Percentiles rank a stretch among this genome's conserved stretches.
Conservation (phyloP, 2,797 vertebrate species). For the Poeciliopsis turneri region DNA sequence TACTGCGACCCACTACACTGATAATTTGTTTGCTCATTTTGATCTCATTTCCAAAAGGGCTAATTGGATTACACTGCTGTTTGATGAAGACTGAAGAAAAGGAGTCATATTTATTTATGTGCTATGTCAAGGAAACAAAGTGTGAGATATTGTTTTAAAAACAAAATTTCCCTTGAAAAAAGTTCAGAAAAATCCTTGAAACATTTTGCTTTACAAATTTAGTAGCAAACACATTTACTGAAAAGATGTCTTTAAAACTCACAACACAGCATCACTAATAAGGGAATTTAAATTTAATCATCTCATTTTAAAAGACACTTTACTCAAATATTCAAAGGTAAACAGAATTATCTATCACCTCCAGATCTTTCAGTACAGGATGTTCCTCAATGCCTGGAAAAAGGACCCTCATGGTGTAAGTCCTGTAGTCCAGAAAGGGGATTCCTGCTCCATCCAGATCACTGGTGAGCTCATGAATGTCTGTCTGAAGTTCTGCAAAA, state of each 20-base stretch:
- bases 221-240: background rate
- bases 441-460: constrained; percentile 97
- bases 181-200: background rate
- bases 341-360: constrained; percentile 78
- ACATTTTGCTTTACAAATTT: background rate
- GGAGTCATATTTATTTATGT: constrained; percentile 11
- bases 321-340: background rate
- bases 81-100: constrained; percentile 46
- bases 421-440: constrained; percentile 96
- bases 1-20: constrained; percentile 62
- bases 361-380: constrained; percentile 96
- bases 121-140: background rate
- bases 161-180: background rate
- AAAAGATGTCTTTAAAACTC: background rate
- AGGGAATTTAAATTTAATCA: background rate
- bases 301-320: background rate
- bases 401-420: constrained; percentile 97
- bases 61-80: constrained; percentile 63
- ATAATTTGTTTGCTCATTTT: constrained; percentile 63
- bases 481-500: constrained; percentile 98
- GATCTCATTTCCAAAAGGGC: constrained; percentile 55
- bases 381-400: constrained; percentile 99
- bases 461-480: constrained; percentile 98
- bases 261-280: background rate
- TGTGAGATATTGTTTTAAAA: constrained; percentile 22